Percentiles rank a stretch among this genome's conserved stretches.
phyloP scores from a whole-genome alignment of 2,113 vertebrate genomes.

The Enhydra lutris region DNA sequence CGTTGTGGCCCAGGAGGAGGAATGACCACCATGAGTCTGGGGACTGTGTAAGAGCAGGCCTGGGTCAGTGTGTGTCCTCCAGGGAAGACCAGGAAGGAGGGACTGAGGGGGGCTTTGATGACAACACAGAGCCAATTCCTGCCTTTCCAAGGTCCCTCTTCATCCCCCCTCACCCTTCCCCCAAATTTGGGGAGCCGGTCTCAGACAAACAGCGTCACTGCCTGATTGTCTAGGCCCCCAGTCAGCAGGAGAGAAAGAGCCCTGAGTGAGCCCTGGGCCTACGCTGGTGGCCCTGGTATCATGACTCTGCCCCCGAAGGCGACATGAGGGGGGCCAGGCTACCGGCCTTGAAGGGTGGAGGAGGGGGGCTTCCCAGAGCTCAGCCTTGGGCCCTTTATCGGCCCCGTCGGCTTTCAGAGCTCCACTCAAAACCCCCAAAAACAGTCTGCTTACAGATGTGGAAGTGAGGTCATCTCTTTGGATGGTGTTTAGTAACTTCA shows the following conservation, averaged over 20 bases:
- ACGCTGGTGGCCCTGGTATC: not conserved
- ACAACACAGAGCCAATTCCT: not conserved
- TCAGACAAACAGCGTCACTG: not conserved
- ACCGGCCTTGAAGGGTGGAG: not conserved
- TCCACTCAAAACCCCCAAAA: not conserved
- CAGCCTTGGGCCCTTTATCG: not conserved
- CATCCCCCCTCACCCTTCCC: too few relatives aligned
- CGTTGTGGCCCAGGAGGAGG: not conserved
- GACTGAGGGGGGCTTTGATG: not conserved
- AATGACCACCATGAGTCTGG: not conserved
- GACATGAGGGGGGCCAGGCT: not conserved
- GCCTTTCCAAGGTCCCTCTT: not conserved
- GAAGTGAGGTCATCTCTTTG: conserved; percentile 15
- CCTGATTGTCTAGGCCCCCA: not conserved
- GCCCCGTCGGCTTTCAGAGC: not conserved
- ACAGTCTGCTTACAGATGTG: not conserved
- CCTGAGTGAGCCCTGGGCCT: not conserved
- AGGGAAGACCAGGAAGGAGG: not conserved
- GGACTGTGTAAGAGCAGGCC: not conserved
- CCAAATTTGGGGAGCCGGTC: not conserved
- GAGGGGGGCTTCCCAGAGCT: not conserved
- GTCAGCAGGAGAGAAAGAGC: not conserved
- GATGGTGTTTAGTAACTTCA: not conserved
- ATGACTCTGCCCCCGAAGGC: not conserved
- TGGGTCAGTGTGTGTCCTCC: too few relatives aligned